Conservation (phyloP, 1,140 invertebrate species). For the Halotydeus destructor region DNA sequence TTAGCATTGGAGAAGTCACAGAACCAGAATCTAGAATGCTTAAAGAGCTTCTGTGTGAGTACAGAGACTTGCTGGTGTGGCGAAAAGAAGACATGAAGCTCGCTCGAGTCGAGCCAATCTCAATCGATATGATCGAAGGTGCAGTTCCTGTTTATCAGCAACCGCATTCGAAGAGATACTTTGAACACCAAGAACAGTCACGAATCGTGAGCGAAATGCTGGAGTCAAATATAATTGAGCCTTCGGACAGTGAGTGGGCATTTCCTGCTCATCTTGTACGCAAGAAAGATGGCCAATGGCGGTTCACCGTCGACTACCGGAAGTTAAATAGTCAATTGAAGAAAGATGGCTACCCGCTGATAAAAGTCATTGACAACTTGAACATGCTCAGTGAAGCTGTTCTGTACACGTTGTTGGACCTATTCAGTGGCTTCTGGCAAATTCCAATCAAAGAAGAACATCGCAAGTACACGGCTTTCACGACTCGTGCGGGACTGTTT, state of each 20-base stretch:
- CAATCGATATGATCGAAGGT: no score
- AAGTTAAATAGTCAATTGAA: neutral
- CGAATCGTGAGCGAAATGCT: constrained; percentile 6
- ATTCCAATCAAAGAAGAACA: constrained; percentile 20
- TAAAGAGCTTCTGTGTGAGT: no score
- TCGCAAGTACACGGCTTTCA: constrained; percentile 25
- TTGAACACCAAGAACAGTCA: no score
- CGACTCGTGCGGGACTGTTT: constrained; percentile 17
- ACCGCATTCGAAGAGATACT: no score
- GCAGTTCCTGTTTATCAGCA: no score
- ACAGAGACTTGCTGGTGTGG: no score
- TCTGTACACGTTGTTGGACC: constrained; percentile 27
- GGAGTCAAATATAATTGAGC: neutral
- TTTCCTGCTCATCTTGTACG: constrained; percentile 9
- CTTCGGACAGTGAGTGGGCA: neutral
- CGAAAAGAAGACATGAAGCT: no score
- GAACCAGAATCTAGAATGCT: no score
- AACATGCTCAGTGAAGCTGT: constrained; percentile 20
- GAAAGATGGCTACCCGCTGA: neutral
- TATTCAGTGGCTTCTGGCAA: constrained; percentile 29
- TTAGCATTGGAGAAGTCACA: no score
- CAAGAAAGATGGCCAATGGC: constrained; percentile 5
- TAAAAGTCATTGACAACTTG: neutral
- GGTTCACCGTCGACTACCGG: constrained; percentile 1
- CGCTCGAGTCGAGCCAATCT: no score